Evolutionary conservation across 2,888 invertebrate species (phyloP).

Genomic region (Arrhopalites spinosus): DNA sequence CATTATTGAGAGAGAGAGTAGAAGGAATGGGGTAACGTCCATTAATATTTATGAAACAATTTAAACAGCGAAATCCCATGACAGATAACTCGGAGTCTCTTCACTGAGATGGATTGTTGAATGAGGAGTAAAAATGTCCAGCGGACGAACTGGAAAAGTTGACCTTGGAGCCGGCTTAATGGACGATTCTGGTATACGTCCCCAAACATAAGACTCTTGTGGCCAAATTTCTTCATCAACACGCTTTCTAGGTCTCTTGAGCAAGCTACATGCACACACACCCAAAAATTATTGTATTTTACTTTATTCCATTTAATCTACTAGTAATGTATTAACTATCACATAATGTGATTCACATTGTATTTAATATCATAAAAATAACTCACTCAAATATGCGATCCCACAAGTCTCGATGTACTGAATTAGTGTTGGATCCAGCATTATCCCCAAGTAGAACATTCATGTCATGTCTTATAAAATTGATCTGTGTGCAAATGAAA

Average conservation of each 20-base stretch:
- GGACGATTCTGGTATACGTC: constrained; percentile 32
- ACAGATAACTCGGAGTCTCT: constrained; percentile 5
- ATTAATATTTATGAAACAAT: not conserved
- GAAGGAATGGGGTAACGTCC: too few species aligned
- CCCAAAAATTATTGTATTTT: not conserved
- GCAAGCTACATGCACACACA: constrained; percentile 23
- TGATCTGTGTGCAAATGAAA: constrained; percentile 69
- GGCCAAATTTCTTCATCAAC: constrained; percentile 49
- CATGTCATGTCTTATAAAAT: constrained; percentile 74
- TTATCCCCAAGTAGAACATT: constrained; percentile 67
- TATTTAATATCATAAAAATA: not conserved
- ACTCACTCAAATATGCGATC: constrained; percentile 38
- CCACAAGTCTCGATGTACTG: constrained; percentile 40
- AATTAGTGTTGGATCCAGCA: constrained; percentile 37
- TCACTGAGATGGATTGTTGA: constrained; percentile 37
- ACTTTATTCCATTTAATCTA: not conserved
- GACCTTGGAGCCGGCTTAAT: constrained; percentile 12
- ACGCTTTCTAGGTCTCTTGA: constrained; percentile 38
- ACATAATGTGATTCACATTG: too few species aligned
- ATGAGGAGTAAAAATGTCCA: constrained; percentile 52
- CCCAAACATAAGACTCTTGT: constrained; percentile 52
- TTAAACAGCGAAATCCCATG: constrained; percentile 41
- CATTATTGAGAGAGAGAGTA: too few species aligned
- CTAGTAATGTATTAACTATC: too few species aligned
- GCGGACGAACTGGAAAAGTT: constrained; percentile 40